Evolutionary conservation across 2,113 vertebrate genomes (phyloP).

Genomic region (Catharus bicknelli): DNA sequence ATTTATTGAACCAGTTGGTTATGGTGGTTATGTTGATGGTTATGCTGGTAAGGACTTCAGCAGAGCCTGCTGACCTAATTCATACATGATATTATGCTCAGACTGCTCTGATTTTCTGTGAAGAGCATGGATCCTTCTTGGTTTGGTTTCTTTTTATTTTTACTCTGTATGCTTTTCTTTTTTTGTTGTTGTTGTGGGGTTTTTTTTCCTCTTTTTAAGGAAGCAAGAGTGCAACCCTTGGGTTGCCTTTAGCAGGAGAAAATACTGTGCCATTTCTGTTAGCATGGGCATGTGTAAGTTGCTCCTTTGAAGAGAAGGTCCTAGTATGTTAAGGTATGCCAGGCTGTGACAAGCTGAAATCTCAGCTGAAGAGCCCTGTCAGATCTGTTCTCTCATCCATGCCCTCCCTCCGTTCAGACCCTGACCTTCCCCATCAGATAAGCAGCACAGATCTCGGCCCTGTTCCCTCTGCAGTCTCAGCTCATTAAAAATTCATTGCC

Average conservation of each 20-base stretch:
- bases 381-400: slow-evolving; percentile 61
- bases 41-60: not conserved
- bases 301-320: slow-evolving; percentile 29
- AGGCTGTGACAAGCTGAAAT: slow-evolving; percentile 38
- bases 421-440: slow-evolving; percentile 75
- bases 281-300: slow-evolving; percentile 13
- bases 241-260: slow-evolving; percentile 11
- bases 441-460: slow-evolving; percentile 62
- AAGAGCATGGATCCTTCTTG: not conserved
- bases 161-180: not conserved
- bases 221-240: not conserved
- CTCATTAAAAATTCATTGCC: slow-evolving; percentile 75
- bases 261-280: not conserved
- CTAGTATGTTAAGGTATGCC: slow-evolving; percentile 2
- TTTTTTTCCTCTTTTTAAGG: not conserved
- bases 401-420: slow-evolving; percentile 63
- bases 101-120: not conserved
- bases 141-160: not conserved
- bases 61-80: not conserved
- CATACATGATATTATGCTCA: not conserved
- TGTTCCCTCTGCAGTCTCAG: slow-evolving; percentile 56
- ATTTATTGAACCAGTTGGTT: not conserved
- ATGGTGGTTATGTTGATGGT: not conserved
- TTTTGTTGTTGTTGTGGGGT: not conserved
- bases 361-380: slow-evolving; percentile 67